Percentiles rank a stretch among this genome's conserved stretches.
Evolutionary conservation across 1,140 invertebrate genomes (phyloP).

Genomic region (Bombyx mori): DNA sequence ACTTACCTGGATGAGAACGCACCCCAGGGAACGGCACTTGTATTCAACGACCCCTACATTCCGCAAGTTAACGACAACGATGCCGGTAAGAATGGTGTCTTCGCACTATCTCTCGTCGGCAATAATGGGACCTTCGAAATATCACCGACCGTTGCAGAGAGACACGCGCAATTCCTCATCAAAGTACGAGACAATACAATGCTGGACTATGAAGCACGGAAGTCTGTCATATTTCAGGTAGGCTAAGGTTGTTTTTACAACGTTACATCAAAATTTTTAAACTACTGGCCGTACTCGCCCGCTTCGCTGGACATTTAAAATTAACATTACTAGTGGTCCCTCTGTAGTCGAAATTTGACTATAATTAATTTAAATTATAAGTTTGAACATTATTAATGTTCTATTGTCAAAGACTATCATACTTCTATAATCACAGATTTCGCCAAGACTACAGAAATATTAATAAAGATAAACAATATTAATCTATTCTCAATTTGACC

Average conservation of each 20-base stretch:
- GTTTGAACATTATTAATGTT: no score
- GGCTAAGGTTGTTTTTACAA: slow-evolving; percentile 5
- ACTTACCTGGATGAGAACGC: slow-evolving; percentile 86
- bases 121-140: slow-evolving; percentile 92
- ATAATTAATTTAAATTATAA: no score
- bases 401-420: no score
- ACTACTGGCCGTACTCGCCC: no score
- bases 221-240: slow-evolving; percentile 80
- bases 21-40: slow-evolving; percentile 81
- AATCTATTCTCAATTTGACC: no score
- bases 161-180: slow-evolving; percentile 84
- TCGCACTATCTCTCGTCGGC: slow-evolving; percentile 82
- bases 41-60: slow-evolving; percentile 79
- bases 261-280: no score
- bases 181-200: slow-evolving; percentile 85
- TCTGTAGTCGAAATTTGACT: no score
- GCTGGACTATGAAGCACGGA: slow-evolving; percentile 86
- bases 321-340: no score
- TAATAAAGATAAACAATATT: no score
- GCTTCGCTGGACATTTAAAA: background rate
- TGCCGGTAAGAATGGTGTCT: slow-evolving; percentile 86
- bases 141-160: slow-evolving; percentile 87
- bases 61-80: slow-evolving; percentile 83
- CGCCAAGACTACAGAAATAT: no score
- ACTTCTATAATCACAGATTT: no score